Percentiles rank a stretch among this genome's conserved stretches.
These are phyloP conservation scores for Nymphicus hollandicus DNA, from an alignment of 2,113 vertebrate species.

Conservation along the genomic window DNA sequence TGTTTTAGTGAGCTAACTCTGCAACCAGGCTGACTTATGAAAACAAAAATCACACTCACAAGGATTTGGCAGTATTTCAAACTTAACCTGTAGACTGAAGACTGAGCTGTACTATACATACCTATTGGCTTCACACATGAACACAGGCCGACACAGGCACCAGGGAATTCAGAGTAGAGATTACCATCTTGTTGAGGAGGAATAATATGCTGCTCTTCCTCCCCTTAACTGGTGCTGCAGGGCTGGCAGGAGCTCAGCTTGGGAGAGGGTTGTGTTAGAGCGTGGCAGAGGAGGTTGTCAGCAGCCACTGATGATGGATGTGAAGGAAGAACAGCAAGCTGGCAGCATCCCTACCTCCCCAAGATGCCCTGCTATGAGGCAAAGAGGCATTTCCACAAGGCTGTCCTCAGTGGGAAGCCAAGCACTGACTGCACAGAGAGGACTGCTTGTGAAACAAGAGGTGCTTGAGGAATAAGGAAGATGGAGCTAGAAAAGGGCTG, in stretches of 20 bases:
- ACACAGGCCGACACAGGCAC: not conserved
- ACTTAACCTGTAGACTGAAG: not conserved
- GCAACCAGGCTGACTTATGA: not conserved
- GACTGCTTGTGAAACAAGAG: not conserved
- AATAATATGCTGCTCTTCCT: not conserved
- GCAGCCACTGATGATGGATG: not conserved
- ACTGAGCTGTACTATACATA: not conserved
- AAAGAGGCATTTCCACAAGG: not conserved
- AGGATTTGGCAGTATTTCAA: not conserved
- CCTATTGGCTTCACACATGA: not conserved
- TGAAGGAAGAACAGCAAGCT: not conserved
- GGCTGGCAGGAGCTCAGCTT: not conserved
- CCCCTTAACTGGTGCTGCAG: not conserved
- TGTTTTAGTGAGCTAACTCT: not conserved
- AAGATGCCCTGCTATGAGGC: not conserved
- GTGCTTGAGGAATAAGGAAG: not conserved
- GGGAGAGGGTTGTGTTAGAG: not conserved
- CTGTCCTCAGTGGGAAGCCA: not conserved
- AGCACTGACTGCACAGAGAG: not conserved
- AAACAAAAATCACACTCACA: not conserved
- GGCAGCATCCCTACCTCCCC: not conserved
- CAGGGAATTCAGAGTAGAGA: not conserved
- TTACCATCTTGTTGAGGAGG: not conserved
- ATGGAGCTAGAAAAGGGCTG: not conserved
- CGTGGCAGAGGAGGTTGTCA: fast-evolving